Conservation (phyloP, 2,888 invertebrate genomes). For the Metallyticus violacea region DNA sequence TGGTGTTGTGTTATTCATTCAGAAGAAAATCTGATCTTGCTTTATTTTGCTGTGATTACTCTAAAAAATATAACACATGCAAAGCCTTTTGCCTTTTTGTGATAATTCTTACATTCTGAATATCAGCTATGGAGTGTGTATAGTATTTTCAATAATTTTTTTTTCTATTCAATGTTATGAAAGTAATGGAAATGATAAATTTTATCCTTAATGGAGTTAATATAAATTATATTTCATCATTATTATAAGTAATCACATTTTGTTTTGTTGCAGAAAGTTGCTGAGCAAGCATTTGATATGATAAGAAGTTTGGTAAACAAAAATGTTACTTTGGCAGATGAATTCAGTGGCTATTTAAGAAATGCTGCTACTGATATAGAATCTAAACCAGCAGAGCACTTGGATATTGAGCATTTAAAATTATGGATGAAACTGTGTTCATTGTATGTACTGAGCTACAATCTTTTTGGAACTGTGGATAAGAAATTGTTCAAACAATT, state of each 20-base stretch:
- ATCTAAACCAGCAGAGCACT: slow-evolving; percentile 47
- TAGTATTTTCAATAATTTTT: no score
- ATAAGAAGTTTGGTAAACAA: slow-evolving; percentile 33
- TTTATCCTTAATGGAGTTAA: neutral
- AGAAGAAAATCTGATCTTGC: no score
- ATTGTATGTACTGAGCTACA: slow-evolving; percentile 63
- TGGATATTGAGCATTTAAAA: slow-evolving; percentile 51
- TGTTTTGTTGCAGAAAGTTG: slow-evolving; percentile 29
- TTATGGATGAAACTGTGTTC: slow-evolving; percentile 64
- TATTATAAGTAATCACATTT: neutral
- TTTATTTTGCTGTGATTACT: no score
- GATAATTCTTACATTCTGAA: no score
- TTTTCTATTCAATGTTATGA: no score
- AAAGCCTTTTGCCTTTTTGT: no score
- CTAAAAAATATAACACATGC: no score
- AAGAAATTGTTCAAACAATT: slow-evolving; percentile 71
- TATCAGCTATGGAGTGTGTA: no score
- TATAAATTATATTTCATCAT: no score
- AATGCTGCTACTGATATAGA: slow-evolving; percentile 62
- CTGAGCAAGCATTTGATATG: slow-evolving; percentile 36
- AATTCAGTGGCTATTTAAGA: slow-evolving; percentile 65
- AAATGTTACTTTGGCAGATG: slow-evolving; percentile 52
- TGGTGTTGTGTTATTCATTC: no score
- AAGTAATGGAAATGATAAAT: no score
- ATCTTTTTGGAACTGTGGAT: slow-evolving; percentile 74